Base-by-base conservation (phyloP, 2,797 vertebrate genomes). In the Sebastolobus alascanus region DNA sequence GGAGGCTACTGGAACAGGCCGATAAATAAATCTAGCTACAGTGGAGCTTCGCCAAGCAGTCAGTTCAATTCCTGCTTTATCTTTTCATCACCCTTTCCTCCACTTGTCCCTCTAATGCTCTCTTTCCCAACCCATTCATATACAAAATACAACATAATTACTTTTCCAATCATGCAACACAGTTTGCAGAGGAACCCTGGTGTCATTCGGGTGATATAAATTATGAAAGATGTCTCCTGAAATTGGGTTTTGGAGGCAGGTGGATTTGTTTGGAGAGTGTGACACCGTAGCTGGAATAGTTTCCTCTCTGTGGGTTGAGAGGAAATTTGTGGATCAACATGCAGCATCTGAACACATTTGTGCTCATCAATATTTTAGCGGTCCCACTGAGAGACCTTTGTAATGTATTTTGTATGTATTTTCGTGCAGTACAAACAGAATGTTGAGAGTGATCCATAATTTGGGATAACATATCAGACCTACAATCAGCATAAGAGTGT, bases 21-120 rank as follows among this genome's bases (percentile, higher is more conserved):
- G 18, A 80, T 79, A 90, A 90, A 93, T 87, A 91, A 87, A 88
- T 85, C 68, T 77, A 40, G 59, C 77, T 35, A 22, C 46, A 72
- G n/a, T 27, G 29, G 68, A 33, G 72, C 54, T 18, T 75, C 8
- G 3, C 46, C 38, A 63, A 58, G 22, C 52, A 58, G 37, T 22
- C 56, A 66, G 14, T 72, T 58, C 20, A 43, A 5, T 46, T 16
- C 37, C 61, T 40, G 12, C 35, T 77, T 73, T 56, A 37, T 70
- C 54, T 64, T 68, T 22, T 55, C 35, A 46, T 35, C 4, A 50
- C 40, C 70, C 25, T 68, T 71, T 40, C 46, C 59, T 76, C 66
- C 43, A 43, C 10, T 70, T 50, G 14, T 63, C 40, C 33, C 63
- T 73, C 60, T 35, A 64, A 40, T 63, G 66, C 60, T 69, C 80